These are phyloP conservation scores for Colostygia pectinataria DNA, from an alignment of 2,888 invertebrate genomes.

Conservation along the genomic window DNA sequence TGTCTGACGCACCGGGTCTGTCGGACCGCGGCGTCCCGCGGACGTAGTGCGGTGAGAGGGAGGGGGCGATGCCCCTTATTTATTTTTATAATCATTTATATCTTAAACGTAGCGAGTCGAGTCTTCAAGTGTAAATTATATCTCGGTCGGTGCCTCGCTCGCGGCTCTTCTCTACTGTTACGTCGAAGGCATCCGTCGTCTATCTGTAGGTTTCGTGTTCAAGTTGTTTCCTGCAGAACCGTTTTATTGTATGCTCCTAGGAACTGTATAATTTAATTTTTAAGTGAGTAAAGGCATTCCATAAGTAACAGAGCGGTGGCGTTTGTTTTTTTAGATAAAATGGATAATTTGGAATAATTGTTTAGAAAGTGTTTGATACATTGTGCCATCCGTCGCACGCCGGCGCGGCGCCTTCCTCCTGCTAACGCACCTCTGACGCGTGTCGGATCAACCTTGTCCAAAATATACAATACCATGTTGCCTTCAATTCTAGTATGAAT, in stretches of 20 bases:
- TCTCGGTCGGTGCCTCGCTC: conserved; percentile 41
- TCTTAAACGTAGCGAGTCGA: conserved; percentile 67
- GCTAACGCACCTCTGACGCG: conserved; percentile 15
- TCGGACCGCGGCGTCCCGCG: no score
- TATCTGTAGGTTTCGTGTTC: conserved; percentile 32
- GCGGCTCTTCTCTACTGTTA: no score
- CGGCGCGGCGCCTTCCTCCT: conserved; percentile 7
- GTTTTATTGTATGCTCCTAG: conserved; percentile 62
- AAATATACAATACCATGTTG: conserved; percentile 81
- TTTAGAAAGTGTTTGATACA: conserved; percentile 26
- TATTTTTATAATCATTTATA: conserved; percentile 82
- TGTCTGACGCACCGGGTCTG: no score
- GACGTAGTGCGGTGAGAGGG: conserved; percentile 53
- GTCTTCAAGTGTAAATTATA: conserved; percentile 63
- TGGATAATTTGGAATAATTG: conserved; percentile 35
- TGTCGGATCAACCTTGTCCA: conserved; percentile 57
- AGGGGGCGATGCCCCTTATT: conserved; percentile 70
- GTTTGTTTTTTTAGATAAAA: conserved; percentile 57
- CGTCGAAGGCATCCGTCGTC: conserved; percentile 40
- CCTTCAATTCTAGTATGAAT: conserved; percentile 80
- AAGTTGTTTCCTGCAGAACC: conserved; percentile 12
- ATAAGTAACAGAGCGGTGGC: conserved; percentile 74
- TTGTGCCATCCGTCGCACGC: conserved; percentile 67
- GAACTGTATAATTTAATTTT: conserved; percentile 69
- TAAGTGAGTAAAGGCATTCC: conserved; percentile 80